Percentiles rank a stretch among this genome's conserved stretches.
These are phyloP conservation scores for Aviceda subcristata DNA, from an alignment of 2,113 vertebrate genomes.

Conservation along the genomic window DNA sequence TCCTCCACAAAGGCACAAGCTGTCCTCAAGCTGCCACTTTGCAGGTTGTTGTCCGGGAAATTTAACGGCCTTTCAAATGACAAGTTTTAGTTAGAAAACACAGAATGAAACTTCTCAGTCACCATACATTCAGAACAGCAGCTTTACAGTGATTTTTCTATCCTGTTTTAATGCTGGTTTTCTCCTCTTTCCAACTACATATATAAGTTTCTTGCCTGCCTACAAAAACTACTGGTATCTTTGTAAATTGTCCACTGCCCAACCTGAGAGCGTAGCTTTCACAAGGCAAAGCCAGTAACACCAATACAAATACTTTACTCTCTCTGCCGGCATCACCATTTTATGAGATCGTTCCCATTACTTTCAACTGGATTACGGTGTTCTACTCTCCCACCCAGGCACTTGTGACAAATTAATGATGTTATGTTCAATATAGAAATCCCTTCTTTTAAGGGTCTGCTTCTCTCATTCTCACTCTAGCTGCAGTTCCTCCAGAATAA, in stretches of 20 bases:
- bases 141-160: neutral
- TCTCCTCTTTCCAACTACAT: neutral
- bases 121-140: neutral
- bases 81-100: neutral
- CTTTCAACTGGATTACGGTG: neutral
- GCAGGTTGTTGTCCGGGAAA: neutral
- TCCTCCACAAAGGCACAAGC: neutral
- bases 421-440: neutral
- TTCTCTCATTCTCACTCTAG: neutral
- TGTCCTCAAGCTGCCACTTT: neutral
- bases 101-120: neutral
- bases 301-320: neutral
- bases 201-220: neutral
- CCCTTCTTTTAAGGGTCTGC: neutral
- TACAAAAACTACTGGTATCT: neutral
- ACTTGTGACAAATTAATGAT: neutral
- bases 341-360: neutral
- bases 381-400: neutral
- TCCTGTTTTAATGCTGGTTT: neutral
- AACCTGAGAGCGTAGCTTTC: neutral
- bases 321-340: neutral
- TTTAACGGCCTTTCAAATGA: neutral
- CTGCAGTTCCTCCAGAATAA: neutral
- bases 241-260: neutral
- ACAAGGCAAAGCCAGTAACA: neutral